A percentile compares a stretch with the other conserved stretches of the same genome.
Evolutionary conservation across 2,888 invertebrate genomes (phyloP).

Genomic region (Dyspetes luteomarginatus): DNA sequence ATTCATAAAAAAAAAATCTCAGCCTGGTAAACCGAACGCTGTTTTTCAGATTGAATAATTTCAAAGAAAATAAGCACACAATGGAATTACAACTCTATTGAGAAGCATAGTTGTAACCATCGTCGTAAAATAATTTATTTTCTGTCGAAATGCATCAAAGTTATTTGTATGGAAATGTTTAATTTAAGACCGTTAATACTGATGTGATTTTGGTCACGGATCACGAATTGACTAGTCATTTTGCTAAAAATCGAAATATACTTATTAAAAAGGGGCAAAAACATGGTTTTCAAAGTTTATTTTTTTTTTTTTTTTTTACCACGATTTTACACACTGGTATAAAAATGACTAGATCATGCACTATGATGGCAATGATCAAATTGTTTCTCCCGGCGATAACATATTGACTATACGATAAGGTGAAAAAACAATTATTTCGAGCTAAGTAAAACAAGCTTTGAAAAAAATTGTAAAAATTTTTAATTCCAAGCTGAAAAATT

Average conservation of each 20-base stretch:
- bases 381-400: no score
- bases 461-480: not conserved
- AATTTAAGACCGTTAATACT: not conserved
- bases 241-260: not conserved
- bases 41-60: not conserved
- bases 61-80: no score
- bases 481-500: not conserved
- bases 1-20: no score
- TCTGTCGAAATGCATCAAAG: not conserved
- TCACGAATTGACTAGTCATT: not conserved
- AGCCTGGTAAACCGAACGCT: no score
- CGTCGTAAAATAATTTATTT: not conserved
- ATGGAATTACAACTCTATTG: not conserved
- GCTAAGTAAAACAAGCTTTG: not conserved
- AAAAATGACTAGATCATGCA: no score
- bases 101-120: not conserved
- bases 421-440: not conserved
- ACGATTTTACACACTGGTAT: no score
- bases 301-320: no score
- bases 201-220: not conserved
- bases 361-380: no score
- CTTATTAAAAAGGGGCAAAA: not conserved
- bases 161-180: not conserved
- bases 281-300: no score
- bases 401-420: no score